Evolutionary conservation across 2,797 vertebrate species (phyloP).

Genomic region (Acipenser ruthenus): DNA sequence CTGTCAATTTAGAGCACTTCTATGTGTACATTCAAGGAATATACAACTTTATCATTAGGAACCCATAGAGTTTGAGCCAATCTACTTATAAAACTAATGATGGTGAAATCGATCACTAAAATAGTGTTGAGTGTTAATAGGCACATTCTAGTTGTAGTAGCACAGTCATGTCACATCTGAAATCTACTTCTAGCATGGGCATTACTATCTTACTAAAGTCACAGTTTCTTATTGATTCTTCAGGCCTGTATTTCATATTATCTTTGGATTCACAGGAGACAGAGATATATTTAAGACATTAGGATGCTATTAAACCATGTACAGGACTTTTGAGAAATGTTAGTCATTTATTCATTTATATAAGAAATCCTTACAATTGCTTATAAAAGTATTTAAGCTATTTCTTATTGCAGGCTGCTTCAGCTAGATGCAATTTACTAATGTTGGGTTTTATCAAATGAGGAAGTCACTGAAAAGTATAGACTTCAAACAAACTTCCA

Average conservation of each 20-base stretch:
- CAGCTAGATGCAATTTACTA: too few species aligned
- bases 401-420: too few species aligned
- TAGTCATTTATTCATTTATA: conserved; percentile 35
- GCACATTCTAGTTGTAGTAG: background rate
- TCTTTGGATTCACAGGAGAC: conserved; percentile 59
- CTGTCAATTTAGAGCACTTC: too few species aligned
- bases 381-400: conserved; percentile 31
- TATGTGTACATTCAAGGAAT: too few species aligned
- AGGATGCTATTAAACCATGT: conserved; percentile 58
- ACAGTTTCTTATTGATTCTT: conserved; percentile 67
- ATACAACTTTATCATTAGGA: too few species aligned
- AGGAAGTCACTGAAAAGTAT: too few species aligned
- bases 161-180: conserved; percentile 58
- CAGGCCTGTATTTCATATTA: conserved; percentile 54
- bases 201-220: conserved; percentile 67
- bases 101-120: too few species aligned
- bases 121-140: too few species aligned
- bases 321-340: conserved; percentile 50
- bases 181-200: conserved; percentile 63
- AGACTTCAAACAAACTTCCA: too few species aligned
- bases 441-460: too few species aligned
- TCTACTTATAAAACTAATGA: too few species aligned
- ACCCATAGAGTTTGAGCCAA: too few species aligned
- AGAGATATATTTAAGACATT: conserved; percentile 56
- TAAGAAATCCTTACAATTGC: conserved; percentile 62